These are phyloP conservation scores for Tetrapedia diversipes DNA, from an alignment of 2,888 invertebrate genomes.

Conservation along the genomic window DNA sequence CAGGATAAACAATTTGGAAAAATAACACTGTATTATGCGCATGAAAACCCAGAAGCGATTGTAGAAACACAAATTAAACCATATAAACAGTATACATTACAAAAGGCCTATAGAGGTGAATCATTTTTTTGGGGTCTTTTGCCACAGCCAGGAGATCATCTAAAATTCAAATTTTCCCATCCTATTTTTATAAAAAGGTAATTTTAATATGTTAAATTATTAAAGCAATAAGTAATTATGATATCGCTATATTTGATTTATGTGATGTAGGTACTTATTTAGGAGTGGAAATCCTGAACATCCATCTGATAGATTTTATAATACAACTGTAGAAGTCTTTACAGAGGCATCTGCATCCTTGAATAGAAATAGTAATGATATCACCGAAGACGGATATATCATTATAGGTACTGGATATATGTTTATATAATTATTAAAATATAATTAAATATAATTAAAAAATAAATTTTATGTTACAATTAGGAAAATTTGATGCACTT, in stretches of 20 bases:
- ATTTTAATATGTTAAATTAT: neutral
- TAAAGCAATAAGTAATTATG: neutral
- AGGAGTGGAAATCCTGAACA: conserved; percentile 96
- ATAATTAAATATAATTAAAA: neutral
- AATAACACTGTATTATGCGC: conserved; percentile 90
- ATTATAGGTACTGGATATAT: conserved; percentile 84
- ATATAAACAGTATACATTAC: conserved; percentile 91
- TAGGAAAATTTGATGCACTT: conserved; percentile 90
- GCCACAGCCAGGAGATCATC: conserved; percentile 91
- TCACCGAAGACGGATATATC: conserved; percentile 88
- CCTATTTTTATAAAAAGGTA: conserved; percentile 89
- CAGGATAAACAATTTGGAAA: conserved; percentile 96
- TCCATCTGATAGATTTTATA: conserved; percentile 93
- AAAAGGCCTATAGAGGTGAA: conserved; percentile 92
- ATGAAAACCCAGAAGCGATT: conserved; percentile 89
- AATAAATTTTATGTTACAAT: conserved; percentile 60
- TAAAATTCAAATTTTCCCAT: conserved; percentile 91
- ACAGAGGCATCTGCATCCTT: conserved; percentile 84
- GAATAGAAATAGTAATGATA: conserved; percentile 85
- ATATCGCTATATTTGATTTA: neutral
- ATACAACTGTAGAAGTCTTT: conserved; percentile 92
- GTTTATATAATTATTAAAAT: conserved; percentile 7
- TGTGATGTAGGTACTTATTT: conserved; percentile 88
- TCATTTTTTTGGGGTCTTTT: conserved; percentile 96
- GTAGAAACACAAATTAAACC: conserved; percentile 90